Evolutionary conservation across 2,888 invertebrate species (phyloP), one percentile per base, ranked within the genome.

Genomic region (Patella pellucida): DNA sequence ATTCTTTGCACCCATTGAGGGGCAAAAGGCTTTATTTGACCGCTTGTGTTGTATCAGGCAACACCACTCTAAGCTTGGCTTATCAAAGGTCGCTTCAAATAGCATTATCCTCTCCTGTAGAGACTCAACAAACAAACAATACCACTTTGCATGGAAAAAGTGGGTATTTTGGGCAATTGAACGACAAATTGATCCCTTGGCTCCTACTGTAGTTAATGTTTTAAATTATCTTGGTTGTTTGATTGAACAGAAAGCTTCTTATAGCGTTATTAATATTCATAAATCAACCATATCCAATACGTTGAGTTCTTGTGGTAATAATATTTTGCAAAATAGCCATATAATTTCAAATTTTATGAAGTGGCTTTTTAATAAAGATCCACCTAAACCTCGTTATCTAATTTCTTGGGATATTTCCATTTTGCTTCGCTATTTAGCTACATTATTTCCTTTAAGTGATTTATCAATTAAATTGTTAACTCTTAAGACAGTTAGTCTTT

Each of bases 341-440:
- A 16, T 62, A 0, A 67, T 79, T n/a, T 14, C 52, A 15, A 27
- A 78, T 14, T 78, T 80, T 54, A 72, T 78, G 75, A 78, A 74
- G 69, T 78, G 81, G 14, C 41, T 78, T 41, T 79, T 76, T 76
- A 12, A 74, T 9, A 19, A 62, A 16, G 73, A 73, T 52, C 76
- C 76, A 70, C 71, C 79, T 68, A 71, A 74, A 56, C 79, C 79
- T n/a, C 73, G 72, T 16, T 80, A 79, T 62, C 72, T 62, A 4
- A 68, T 71, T 54, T 79, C 77, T 16, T 81, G 79, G 79, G 77
- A 81, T 78, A 79, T 81, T 14, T 31, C 72, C 11, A 70, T 51
- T n/a, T 73, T 78, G 11, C 68, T 81, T 27, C 72, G 72, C 27
- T 79, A 69, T 56, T 71, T 78, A 15, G 41, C 52, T 51, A 50